Evolutionary conservation across 2,113 vertebrate genomes (phyloP), one percentile per base, ranked within the genome.

Genomic region (Dipodomys ordii): DNA sequence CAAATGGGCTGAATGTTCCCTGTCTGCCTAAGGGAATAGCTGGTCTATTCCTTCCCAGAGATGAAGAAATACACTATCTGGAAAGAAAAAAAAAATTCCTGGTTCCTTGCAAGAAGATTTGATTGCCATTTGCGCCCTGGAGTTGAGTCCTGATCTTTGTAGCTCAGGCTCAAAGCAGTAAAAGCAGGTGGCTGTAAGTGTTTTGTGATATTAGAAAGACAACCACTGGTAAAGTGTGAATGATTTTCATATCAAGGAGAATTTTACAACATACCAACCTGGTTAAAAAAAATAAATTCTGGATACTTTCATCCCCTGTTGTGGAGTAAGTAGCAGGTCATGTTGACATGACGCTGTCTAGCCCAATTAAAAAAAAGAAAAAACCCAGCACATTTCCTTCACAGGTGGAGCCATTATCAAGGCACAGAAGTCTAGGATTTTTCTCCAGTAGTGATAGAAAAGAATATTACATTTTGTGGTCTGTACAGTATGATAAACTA

Each of bases 381-480:
- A 49, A 12, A 49, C 8, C 8, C 49, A 49, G 4, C 49, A 49
- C 49, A 98, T 98, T 98, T 99, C 99, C 98, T 98, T 98, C 99
- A 99, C 99, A 99, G 98, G 99, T 98, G 98, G 98, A 99, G 99
- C 99, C 99, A 98, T 99, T 98, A 99, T 99, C 99, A 99, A 99
- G 99, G 99, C 99, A 99, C 99, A 99, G 98, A 99, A 99, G 99
- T 99, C 98, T 99, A 99, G 99, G 99, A 99, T 98, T 99, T 99
- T 99, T 99, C 98, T 99, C 99, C 98, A 99, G 99, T 99, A 99
- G 98, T 99, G 99, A 98, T 99, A 99, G 98, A 99, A 99, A 99
- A 99, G 99, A 99, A 99, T 99, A 99, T 99, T 99, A 99, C 98
- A 99, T 99, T 98, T 99, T 99, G 99, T 98, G 99, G 98, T 99